Base-by-base conservation (phyloP, 2,797 vertebrate species). In the Pagetopsis macropterus region DNA sequence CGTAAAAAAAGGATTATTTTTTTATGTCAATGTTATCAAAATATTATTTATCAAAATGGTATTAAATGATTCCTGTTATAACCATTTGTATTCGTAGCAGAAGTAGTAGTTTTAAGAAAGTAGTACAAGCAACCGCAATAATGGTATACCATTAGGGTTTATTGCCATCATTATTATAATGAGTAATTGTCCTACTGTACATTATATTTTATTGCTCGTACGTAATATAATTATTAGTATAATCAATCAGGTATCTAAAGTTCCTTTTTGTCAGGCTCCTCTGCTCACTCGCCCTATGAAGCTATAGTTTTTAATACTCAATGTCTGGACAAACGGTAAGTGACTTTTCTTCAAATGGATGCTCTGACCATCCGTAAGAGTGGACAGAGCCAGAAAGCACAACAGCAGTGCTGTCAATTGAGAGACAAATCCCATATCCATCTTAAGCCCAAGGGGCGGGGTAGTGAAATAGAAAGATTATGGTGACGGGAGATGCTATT, bases 381-480 rank as follows among this genome's bases (percentile, higher is more conserved):
- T 68, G 79, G 80, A 83, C 77, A 87, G 76, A 87, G 79, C 84
- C 87, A 84, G 89, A 91, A 90, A 90, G 83, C 84, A 89, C 79
- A 86, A 86, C 86, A 87, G 76, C 84, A 82, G 50, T 48, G 76
- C 85, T 90, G 89, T 93, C 87, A 91, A 89, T 90, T 89, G 84
- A 81, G 76, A 89, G 91, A 92, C 87, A 92, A 91, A 94, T 91
- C 85, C 86, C 33, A 70, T 87, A 85, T 93, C 88, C 88, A 91
- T 92, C 89, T 84, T 90, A 86, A 93, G 91, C 93, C 86, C 74
- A n/a, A 87, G 90, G 93, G 94, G 95, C 88, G 92, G 86, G 80
- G 80, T 92, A 86, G 93, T 92, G 90, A 93, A 95, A 96, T 93
- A 93, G 94, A 92, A 93, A 94, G 93, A 95, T 94, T 90, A 68